Conservation (phyloP, 30 jellyfish, hydroid and myxozoan species). For the Aurelia aurita complex sp. Pacific region DNA sequence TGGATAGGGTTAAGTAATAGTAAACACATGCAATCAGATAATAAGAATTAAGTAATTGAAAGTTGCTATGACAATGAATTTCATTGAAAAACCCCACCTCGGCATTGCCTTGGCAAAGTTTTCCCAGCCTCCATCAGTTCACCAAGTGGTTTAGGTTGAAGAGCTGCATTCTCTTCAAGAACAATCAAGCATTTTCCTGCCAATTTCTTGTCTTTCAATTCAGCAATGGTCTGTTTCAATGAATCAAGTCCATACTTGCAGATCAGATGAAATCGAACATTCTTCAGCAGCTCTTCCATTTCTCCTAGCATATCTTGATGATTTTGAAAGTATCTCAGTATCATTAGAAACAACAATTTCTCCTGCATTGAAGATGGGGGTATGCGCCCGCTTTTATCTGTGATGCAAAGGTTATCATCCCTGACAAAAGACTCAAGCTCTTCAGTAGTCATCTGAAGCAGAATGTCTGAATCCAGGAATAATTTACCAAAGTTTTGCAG, state of each 20-base stretch:
- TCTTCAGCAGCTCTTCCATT: background rate
- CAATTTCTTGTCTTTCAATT: background rate
- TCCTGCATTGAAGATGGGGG: slow-evolving; percentile 49
- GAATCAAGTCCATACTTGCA: slow-evolving; percentile 10
- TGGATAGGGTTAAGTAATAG: too few relatives aligned
- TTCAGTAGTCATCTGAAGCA: slow-evolving; percentile 2
- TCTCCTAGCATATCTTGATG: background rate
- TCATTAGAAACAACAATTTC: slow-evolving; percentile 2
- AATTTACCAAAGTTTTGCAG: slow-evolving; percentile 2
- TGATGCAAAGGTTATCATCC: background rate
- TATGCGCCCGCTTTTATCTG: background rate
- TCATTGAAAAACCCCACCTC: too few relatives aligned
- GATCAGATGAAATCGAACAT: slow-evolving; percentile 15
- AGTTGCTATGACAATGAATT: too few relatives aligned
- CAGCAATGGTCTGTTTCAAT: background rate
- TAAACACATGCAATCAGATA: too few relatives aligned
- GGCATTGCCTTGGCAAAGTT: background rate
- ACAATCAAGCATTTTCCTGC: background rate
- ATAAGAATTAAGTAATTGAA: too few relatives aligned
- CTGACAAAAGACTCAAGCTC: background rate
- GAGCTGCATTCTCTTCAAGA: background rate
- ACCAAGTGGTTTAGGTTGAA: background rate
- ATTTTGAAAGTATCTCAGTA: slow-evolving; percentile 14
- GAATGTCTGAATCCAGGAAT: background rate
- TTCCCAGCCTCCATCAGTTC: background rate